These are phyloP conservation scores for Spinibarbus caldwelli DNA, from an alignment of 2,797 vertebrate genomes.

Conservation along the genomic window DNA sequence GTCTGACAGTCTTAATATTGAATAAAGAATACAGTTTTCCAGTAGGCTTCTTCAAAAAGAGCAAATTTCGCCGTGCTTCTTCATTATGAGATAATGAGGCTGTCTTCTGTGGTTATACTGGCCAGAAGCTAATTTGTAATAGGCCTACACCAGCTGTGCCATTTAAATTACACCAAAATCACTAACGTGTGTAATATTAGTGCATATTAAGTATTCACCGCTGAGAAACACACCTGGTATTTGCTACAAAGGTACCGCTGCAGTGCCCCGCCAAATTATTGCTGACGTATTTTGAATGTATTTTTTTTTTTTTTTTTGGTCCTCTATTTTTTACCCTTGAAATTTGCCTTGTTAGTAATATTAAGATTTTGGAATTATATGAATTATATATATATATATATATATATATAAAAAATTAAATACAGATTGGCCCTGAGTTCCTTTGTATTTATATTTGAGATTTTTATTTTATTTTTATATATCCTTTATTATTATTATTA, in stretches of 20 bases:
- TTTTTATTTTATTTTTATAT: too few species aligned
- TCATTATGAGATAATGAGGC: background rate
- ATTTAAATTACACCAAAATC: background rate
- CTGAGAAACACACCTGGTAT: too few species aligned
- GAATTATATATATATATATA: too few species aligned
- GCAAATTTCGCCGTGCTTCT: background rate
- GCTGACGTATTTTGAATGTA: background rate
- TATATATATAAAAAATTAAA: too few species aligned
- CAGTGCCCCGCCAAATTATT: background rate
- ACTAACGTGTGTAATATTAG: background rate
- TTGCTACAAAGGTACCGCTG: background rate
- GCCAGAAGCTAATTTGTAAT: background rate
- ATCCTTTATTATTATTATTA: background rate
- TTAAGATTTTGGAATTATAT: background rate
- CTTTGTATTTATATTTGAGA: background rate
- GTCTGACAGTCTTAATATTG: background rate
- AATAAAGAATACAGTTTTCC: too few species aligned
- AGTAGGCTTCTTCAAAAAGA: background rate
- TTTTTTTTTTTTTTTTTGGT: background rate
- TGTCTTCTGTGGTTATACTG: background rate
- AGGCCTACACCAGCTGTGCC: background rate
- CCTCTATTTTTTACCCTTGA: background rate
- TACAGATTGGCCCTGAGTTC: background rate
- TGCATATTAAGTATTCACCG: background rate
- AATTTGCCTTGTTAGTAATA: background rate